phyloP scores from a whole-genome alignment of 37 sponge, comb jelly and placozoan species.

The Beroe forskalii region DNA sequence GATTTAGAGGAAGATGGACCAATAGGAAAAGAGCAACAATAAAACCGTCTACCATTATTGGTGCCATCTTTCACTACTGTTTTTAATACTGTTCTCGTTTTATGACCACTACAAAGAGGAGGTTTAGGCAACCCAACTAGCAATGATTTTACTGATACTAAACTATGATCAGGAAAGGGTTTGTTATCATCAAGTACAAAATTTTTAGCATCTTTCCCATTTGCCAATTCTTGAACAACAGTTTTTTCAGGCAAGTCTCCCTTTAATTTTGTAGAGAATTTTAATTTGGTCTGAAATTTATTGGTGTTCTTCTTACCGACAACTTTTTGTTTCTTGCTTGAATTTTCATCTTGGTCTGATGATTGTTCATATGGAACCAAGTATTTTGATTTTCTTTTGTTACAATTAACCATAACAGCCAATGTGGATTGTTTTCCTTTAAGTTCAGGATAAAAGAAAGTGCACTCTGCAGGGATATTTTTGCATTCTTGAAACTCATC shows the following conservation, averaged over 20 bases:
- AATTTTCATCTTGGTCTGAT: too few species aligned
- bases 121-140: not conserved
- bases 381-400: not conserved
- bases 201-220: too few species aligned
- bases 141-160: conserved; percentile 33
- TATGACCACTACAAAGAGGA: conserved; percentile 41
- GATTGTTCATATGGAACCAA: too few species aligned
- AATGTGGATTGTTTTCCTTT: conserved; percentile 70
- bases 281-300: conserved; percentile 41
- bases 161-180: not conserved
- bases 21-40: conserved; percentile 37
- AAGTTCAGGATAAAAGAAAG: conserved; percentile 68
- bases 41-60: conserved; percentile 34
- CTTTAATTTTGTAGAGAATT: not conserved
- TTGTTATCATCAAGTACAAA: too few species aligned
- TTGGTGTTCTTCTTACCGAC: too few species aligned
- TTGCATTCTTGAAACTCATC: not conserved
- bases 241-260: too few species aligned
- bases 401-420: not conserved
- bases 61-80: conserved; percentile 12
- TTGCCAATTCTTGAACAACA: too few species aligned
- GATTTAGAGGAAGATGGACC: not conserved
- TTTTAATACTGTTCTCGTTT: not conserved
- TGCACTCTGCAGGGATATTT: conserved; percentile 72
- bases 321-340: not conserved